Conservation (phyloP, 2,888 invertebrate species). For the Chymomyza caudatula region DNA sequence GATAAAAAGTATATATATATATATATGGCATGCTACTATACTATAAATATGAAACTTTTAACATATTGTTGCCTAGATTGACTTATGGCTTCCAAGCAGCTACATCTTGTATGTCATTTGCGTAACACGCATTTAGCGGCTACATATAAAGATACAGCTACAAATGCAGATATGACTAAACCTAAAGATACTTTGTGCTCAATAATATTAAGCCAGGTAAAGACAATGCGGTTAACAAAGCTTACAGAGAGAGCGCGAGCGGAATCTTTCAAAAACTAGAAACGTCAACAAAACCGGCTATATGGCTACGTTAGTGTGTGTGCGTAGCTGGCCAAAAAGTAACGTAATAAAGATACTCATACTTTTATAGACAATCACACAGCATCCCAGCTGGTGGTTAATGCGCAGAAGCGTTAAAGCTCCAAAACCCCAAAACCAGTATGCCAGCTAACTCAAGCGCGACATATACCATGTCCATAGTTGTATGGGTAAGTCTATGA, state of each 20-base stretch:
- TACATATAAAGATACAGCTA: not conserved
- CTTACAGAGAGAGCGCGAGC: not conserved
- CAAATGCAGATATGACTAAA: too few relatives aligned
- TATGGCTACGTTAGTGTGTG: slow-evolving; percentile 33
- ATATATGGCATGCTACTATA: too few relatives aligned
- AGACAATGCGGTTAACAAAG: not conserved
- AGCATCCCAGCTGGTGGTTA: slow-evolving; percentile 52
- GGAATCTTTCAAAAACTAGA: not conserved
- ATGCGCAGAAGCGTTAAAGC: slow-evolving; percentile 58
- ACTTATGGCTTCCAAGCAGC: not conserved
- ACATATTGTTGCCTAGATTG: not conserved
- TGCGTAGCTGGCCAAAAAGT: slow-evolving; percentile 39
- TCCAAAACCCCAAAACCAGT: not conserved
- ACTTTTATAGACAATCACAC: slow-evolving; percentile 22
- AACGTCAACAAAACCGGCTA: slow-evolving; percentile 45
- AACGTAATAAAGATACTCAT: slow-evolving; percentile 50
- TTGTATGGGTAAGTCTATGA: not conserved
- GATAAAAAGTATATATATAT: too few relatives aligned
- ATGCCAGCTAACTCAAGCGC: not conserved
- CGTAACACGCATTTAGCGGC: slow-evolving; percentile 46
- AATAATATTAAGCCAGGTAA: slow-evolving; percentile 13
- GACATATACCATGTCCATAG: not conserved
- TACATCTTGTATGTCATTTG: slow-evolving; percentile 3
- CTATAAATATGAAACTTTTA: not conserved
- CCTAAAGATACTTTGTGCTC: slow-evolving; percentile 25